A percentile compares a stretch with the other conserved stretches of the same genome.
Conservation (phyloP, 2,888 invertebrate genomes). For the Drosophila nr. medialis region DNA sequence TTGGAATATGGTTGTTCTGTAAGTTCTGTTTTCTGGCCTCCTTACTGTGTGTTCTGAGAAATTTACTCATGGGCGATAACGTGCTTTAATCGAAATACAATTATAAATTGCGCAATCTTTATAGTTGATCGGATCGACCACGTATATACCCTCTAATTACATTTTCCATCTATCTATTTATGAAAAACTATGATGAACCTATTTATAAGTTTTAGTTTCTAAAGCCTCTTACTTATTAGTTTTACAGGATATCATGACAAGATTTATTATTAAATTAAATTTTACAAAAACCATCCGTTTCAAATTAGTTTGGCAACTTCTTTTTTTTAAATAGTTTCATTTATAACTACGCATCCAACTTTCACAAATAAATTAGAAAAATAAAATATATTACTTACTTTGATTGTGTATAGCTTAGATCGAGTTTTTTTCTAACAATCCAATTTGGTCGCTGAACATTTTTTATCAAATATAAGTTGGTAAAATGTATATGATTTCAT, state of each 20-base stretch:
- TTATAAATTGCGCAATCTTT: background rate
- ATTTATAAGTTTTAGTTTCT: background rate
- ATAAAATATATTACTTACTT: background rate
- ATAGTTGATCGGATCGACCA: background rate
- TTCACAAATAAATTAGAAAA: background rate
- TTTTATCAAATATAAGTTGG: background rate
- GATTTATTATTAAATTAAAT: background rate
- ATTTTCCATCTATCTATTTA: background rate
- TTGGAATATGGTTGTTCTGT: constrained; percentile 83
- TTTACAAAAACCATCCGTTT: no score
- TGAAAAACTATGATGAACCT: background rate
- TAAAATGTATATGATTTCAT: no score
- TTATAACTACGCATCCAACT: background rate
- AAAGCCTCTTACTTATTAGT: no score
- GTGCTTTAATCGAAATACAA: constrained; percentile 17
- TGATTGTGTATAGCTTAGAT: background rate
- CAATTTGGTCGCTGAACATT: no score
- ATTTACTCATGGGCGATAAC: constrained; percentile 30
- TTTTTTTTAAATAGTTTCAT: background rate
- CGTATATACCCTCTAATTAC: constrained; percentile 11
- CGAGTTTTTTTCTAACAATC: background rate
- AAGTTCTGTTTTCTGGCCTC: constrained; percentile 57
- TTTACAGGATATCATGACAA: background rate
- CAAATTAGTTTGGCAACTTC: no score
- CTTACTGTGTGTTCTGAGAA: constrained; percentile 2